Evolutionary conservation across 2,797 vertebrate species (phyloP), one percentile per base, ranked within the genome.

Genomic region (Vespertilio murinus): DNA sequence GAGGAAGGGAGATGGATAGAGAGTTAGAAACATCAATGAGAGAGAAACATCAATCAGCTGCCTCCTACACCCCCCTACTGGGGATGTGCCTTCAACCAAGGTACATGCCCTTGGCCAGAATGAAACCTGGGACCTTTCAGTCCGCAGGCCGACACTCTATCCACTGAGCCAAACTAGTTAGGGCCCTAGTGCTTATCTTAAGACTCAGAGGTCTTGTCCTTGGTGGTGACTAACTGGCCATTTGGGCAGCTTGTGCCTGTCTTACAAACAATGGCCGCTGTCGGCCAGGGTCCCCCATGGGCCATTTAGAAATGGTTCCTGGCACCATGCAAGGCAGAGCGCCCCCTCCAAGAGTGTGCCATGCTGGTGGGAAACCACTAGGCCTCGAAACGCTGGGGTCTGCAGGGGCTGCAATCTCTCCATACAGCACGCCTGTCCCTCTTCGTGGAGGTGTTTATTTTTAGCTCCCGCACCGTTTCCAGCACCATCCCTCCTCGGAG

Each of bases 401-500:
- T 84, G 61, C 81, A 94, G 49, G 49, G 61, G 54, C 74, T 79
- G 79, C 84, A 78, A 84, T 94, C 69, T 93, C 14, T 82, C 65
- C 79, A 77, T 85, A 56, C 79, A 81, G 70, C 0, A 0, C 5
- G 70, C 56, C 88, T 81, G 71, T 94, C 75, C 94, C 28, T 77
- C 45, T 82, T 92, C 95, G 35, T n/a, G 65, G 54, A 77, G 14
- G 25, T 64, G 67, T 91, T 93, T 96, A 92, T 96, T 96, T 96
- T 97, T 95, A 97, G 97, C 56, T 89, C 20, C 35, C 10, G 30
- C 35, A 83, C 88, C 10, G 49, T 88, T 94, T 91, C 79, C 67
- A 84, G 71, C 45, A 84, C 78, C 35, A 14, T 89, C 54, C 22
- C 13, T 95, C 92, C 90, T 92, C 78, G 23, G 93, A 95, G 90